phyloP scores from a whole-genome alignment of 2,797 vertebrate genomes.

The Linurgus olivaceus region DNA sequence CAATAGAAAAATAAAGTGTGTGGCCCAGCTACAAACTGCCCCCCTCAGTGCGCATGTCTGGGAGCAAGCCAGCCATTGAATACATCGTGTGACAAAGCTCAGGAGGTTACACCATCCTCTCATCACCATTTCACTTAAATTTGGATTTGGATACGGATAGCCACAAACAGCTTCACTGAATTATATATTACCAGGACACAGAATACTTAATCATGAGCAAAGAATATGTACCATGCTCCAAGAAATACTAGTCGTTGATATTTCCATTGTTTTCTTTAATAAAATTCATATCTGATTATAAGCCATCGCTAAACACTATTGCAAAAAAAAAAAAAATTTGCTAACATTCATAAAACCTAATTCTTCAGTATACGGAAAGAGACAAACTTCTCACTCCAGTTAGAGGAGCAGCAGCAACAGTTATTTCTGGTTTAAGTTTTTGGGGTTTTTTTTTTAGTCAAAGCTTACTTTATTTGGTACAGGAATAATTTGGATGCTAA shows the following conservation, averaged over 20 bases:
- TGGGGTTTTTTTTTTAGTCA: neutral
- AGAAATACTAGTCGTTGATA: neutral
- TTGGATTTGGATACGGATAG: neutral
- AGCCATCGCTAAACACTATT: rapidly evolving
- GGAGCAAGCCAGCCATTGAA: neutral
- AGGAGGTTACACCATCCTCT: neutral
- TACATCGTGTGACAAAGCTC: neutral
- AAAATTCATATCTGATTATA: neutral
- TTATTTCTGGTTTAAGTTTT: neutral
- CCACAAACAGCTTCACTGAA: neutral
- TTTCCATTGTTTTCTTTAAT: neutral
- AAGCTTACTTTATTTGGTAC: neutral
- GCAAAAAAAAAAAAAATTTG: neutral
- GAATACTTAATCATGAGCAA: neutral
- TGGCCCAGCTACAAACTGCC: neutral
- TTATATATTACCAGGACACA: neutral
- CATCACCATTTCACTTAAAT: neutral
- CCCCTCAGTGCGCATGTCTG: neutral
- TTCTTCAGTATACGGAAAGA: neutral
- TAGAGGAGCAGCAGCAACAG: neutral
- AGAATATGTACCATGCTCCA: neutral
- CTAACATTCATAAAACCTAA: neutral
- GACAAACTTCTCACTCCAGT: neutral
- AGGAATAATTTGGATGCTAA: neutral
- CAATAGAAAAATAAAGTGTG: neutral